These are phyloP conservation scores for Centropyge bicolor DNA, from an alignment of 2,797 vertebrate genomes.

Conservation along the genomic window DNA sequence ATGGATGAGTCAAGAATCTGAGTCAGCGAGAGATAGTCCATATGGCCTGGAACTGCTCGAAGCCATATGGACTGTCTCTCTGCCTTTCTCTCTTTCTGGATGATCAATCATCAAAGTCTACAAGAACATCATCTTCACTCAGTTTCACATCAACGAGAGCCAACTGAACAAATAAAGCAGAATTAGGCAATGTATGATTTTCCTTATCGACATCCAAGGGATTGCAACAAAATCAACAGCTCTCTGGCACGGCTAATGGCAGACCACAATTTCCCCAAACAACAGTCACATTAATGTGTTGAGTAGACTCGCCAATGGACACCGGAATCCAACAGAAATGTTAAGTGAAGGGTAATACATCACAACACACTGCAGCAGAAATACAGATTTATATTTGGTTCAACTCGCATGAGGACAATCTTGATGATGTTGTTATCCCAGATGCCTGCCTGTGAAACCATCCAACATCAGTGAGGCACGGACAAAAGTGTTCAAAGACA, in stretches of 20 bases:
- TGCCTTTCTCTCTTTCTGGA: constrained; percentile 17
- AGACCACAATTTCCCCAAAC: constrained; percentile 32
- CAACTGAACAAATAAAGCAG: constrained; percentile 39
- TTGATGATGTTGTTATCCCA: constrained; percentile 27
- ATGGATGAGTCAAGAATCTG: constrained; percentile 75
- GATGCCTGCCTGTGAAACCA: not conserved
- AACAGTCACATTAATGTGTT: constrained; percentile 31
- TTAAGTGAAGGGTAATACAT: constrained; percentile 35
- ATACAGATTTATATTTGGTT: not conserved
- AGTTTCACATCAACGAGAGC: constrained; percentile 43
- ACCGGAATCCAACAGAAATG: constrained; percentile 38
- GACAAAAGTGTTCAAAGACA: not conserved
- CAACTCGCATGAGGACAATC: not conserved
- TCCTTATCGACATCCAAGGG: constrained; percentile 55
- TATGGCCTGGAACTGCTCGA: constrained; percentile 48
- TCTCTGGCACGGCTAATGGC: constrained; percentile 4
- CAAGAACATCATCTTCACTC: constrained; percentile 39
- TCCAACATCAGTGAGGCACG: constrained; percentile 18
- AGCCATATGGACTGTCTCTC: constrained; percentile 54
- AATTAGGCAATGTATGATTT: constrained; percentile 39
- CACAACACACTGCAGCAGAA: constrained; percentile 19
- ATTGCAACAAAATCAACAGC: constrained; percentile 43
- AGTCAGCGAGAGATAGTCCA: constrained; percentile 67
- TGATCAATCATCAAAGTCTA: constrained; percentile 57
- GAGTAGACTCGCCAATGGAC: constrained; percentile 13